These are phyloP conservation scores for Agrypnus murinus DNA, from an alignment of 2,888 invertebrate genomes.

Conservation along the genomic window DNA sequence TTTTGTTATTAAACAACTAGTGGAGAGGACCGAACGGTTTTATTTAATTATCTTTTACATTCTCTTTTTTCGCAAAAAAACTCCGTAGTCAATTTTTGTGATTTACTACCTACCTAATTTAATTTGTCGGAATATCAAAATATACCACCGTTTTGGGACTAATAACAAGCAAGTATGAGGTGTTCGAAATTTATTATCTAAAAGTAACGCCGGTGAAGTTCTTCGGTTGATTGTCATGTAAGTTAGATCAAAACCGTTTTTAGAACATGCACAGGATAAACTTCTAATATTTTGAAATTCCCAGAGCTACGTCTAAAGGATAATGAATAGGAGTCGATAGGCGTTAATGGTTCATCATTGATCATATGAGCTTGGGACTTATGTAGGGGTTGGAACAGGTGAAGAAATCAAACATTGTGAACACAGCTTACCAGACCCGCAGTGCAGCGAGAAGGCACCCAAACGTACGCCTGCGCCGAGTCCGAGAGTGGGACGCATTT, in stretches of 20 bases:
- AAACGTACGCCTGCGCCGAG: constrained; percentile 61
- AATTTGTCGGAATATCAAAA: constrained; percentile 24
- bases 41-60: too few species aligned
- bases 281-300: constrained; percentile 16
- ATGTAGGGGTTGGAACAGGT: constrained; percentile 47
- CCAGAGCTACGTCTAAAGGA: constrained; percentile 24
- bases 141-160: constrained; percentile 33
- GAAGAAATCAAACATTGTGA: constrained; percentile 62
- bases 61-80: background rate
- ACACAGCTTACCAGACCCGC: constrained; percentile 64
- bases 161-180: constrained; percentile 10
- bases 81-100: background rate
- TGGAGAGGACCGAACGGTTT: too few species aligned
- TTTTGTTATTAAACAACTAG: too few species aligned
- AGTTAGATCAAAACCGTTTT: constrained; percentile 1
- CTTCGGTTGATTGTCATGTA: background rate
- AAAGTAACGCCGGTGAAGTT: constrained; percentile 6
- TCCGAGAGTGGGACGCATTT: constrained; percentile 62
- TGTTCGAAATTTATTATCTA: constrained; percentile 15
- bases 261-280: background rate
- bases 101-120: constrained; percentile 18
- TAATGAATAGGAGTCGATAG: constrained; percentile 53
- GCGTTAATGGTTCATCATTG: constrained; percentile 49
- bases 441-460: constrained; percentile 64
- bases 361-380: constrained; percentile 45